phyloP scores from a whole-genome alignment of 2,888 invertebrate species.

The Mythimna impura region DNA sequence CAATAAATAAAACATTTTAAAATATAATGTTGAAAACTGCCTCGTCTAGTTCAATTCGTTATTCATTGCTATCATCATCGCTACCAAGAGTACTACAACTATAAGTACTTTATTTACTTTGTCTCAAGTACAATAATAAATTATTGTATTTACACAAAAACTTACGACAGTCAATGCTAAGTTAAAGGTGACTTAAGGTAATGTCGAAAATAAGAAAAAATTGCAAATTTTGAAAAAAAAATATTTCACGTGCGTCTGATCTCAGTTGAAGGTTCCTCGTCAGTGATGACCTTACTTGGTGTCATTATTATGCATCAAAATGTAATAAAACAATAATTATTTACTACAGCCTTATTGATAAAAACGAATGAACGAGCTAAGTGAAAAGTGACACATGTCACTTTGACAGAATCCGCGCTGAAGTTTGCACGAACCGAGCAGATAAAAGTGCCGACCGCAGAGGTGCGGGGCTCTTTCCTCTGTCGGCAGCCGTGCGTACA shows the following conservation, averaged over 20 bases:
- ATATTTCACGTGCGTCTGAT: conserved; percentile 21
- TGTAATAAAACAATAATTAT: not conserved
- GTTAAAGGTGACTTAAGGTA: conserved; percentile 30
- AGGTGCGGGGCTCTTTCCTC: no score
- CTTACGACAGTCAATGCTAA: conserved; percentile 19
- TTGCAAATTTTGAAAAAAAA: conserved; percentile 37
- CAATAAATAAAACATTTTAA: not conserved
- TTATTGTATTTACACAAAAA: conserved; percentile 40
- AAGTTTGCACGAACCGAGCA: no score
- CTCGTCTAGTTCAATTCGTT: not conserved
- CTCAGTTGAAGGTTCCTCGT: conserved; percentile 36
- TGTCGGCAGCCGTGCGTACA: no score
- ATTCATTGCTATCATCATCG: no score
- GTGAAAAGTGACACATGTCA: no score
- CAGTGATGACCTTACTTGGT: conserved; percentile 7
- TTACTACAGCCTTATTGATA: not conserved
- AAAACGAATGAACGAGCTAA: no score
- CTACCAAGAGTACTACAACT: no score
- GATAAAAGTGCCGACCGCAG: no score
- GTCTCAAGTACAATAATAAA: conserved; percentile 27
- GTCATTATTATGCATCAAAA: conserved; percentile 11
- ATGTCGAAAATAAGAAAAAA: conserved; percentile 32
- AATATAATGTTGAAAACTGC: not conserved
- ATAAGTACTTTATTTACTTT: not conserved
- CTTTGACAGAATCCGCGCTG: no score